Conservation (phyloP, 2,113 vertebrate genomes). For the Brachypteracias leptosomus region DNA sequence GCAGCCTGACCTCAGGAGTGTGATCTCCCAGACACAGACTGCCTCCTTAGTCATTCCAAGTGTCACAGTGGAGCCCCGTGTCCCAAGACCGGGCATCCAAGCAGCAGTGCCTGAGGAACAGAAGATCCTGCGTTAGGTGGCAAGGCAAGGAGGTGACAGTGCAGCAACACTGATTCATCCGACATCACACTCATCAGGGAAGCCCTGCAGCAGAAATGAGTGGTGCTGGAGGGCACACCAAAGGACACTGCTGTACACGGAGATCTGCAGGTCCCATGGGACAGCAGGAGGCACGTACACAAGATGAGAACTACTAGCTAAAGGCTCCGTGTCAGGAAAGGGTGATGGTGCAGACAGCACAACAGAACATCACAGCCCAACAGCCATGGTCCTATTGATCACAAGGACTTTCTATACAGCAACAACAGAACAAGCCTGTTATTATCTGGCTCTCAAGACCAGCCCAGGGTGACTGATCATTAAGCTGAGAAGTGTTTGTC, state of each 20-base stretch:
- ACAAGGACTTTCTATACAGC: background rate
- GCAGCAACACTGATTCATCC: constrained; percentile 12
- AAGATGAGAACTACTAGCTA: background rate
- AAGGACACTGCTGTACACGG: background rate
- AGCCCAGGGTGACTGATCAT: background rate
- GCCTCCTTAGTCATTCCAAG: constrained; percentile 12
- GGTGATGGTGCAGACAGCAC: background rate
- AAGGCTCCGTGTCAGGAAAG: background rate
- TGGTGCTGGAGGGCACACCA: background rate
- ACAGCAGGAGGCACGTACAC: background rate
- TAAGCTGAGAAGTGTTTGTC: background rate
- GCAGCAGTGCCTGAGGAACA: background rate
- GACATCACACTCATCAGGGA: background rate
- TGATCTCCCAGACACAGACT: constrained; percentile 2
- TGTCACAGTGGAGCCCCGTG: background rate
- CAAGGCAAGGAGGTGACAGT: constrained; percentile 7
- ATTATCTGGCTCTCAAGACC: background rate
- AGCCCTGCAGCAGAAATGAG: background rate
- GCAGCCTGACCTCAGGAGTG: constrained; percentile 37
- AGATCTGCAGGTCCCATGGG: background rate
- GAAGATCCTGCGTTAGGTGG: constrained; percentile 6
- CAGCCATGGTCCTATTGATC: background rate
- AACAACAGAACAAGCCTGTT: background rate
- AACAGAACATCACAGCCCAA: background rate
- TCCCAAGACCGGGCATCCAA: background rate